phyloP scores from a whole-genome alignment of 2,888 invertebrate species.

The Eupithecia abbreviata region DNA sequence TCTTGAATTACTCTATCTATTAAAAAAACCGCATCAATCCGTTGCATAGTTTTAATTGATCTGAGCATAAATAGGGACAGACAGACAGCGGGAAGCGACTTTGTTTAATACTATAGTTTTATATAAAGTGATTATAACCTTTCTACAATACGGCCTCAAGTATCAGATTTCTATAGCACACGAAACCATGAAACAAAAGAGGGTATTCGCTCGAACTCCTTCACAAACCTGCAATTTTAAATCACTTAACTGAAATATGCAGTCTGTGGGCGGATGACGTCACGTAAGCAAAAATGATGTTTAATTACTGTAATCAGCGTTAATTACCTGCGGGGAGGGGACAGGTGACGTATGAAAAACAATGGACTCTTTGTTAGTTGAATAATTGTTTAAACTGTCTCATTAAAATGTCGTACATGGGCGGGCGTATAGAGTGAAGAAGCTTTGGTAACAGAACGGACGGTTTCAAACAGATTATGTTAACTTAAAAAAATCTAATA shows the following conservation, averaged over 20 bases:
- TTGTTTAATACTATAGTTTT: too few species aligned
- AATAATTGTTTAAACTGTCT: constrained; percentile 68
- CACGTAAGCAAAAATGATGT: constrained; percentile 39
- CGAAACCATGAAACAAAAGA: background rate
- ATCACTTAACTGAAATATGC: constrained; percentile 3
- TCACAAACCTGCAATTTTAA: constrained; percentile 8
- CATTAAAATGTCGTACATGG: constrained; percentile 55
- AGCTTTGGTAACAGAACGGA: constrained; percentile 25
- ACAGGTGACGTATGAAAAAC: constrained; percentile 68
- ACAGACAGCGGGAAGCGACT: too few species aligned
- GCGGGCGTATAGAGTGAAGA: constrained; percentile 33
- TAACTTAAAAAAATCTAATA: background rate
- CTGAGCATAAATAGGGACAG: too few species aligned
- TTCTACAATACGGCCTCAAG: background rate
- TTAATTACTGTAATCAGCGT: constrained; percentile 68
- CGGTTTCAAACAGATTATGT: background rate
- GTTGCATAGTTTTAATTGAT: too few species aligned
- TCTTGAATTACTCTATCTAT: too few species aligned
- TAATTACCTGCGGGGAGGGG: constrained; percentile 58
- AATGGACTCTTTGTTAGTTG: constrained; percentile 62
- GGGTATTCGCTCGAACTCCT: background rate
- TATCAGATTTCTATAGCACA: background rate
- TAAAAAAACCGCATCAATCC: too few species aligned
- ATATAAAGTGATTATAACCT: too few species aligned
- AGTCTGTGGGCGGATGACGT: constrained; percentile 38